A percentile compares a stretch with the other conserved stretches of the same genome.
Evolutionary conservation across 2,113 vertebrate species (phyloP).

Genomic region (Entelurus aequoreus): DNA sequence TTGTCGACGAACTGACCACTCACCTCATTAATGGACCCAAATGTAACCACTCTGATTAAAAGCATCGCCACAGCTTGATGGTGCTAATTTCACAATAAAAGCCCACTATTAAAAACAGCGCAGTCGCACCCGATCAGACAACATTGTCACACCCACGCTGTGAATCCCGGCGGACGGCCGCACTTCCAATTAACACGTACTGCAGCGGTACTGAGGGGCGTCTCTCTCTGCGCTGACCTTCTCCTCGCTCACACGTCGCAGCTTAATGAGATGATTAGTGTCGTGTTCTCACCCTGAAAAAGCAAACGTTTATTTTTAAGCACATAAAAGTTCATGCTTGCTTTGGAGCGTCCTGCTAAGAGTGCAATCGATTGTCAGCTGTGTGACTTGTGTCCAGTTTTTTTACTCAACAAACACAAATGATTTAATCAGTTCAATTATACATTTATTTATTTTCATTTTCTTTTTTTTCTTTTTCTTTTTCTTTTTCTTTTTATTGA

Average conservation of each 20-base stretch:
- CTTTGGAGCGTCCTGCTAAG: too few relatives aligned
- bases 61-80: background rate
- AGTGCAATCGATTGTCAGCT: too few relatives aligned
- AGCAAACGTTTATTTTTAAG: slow-evolving; percentile 31
- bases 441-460: too few relatives aligned
- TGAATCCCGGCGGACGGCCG: background rate
- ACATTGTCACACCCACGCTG: background rate
- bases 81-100: background rate
- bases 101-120: too few relatives aligned
- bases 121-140: background rate
- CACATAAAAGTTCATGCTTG: slow-evolving; percentile 4
- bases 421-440: too few relatives aligned
- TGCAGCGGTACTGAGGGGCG: background rate
- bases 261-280: slow-evolving; percentile 26
- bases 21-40: too few relatives aligned
- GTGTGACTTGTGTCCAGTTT: too few relatives aligned
- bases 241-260: slow-evolving; percentile 15
- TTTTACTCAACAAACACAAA: too few relatives aligned
- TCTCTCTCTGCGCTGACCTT: slow-evolving; percentile 31
- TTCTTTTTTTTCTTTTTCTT: too few relatives aligned
- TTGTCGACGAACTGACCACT: too few relatives aligned
- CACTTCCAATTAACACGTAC: background rate
- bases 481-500: too few relatives aligned
- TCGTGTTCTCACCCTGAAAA: slow-evolving; percentile 2
- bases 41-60: too few relatives aligned